Evolutionary conservation across 2,888 invertebrate species (phyloP), one percentile per base, ranked within the genome.

Genomic region (Ceriagrion tenellum): DNA sequence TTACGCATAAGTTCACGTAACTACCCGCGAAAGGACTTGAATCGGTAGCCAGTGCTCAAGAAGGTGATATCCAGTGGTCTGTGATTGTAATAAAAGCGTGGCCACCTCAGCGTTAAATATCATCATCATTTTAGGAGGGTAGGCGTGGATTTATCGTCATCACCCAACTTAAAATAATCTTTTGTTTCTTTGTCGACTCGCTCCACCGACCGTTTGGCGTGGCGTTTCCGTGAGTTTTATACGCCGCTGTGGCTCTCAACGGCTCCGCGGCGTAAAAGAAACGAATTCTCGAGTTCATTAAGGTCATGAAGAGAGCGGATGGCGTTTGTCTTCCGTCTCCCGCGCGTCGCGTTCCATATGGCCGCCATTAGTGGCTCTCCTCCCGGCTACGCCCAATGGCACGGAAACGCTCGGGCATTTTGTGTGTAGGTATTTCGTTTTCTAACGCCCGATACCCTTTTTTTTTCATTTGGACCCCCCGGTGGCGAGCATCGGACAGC

Each of bases 251-350:
- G 63, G 55, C 47, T 74, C 63, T 69, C 69, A 55, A 26, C 91
- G 91, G 40, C 47, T 40, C n/a, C n/a, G 55, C 55, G 47, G 26
- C 55, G 16, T 26, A 26, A 63, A 93, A 63, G 40, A 35, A 40
- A 16, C 47, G 40, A 93, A 93, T 63, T n/a, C 55, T 63, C n/a
- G 47, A 40, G 91, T 63, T 63, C 91, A 91, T 91, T 91, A 91
- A 63, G 63, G 23, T 20, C 63, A 40, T n/a, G 91, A 40, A 55
- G 59, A 55, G 59, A 91, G 91, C 91, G 91, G 91, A 91, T 93
- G 93, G 63, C 69, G 55, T 89, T 89, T 55, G 89, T 55, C 47
- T 59, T 47, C 63, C 47, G 93, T 47, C 91, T 47, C 47, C 90
- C 35, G 69, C 47, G 69, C 10, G n/a, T 63, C 69, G 30, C 59